Evolutionary conservation across 2,888 invertebrate genomes (phyloP), one percentile per base, ranked within the genome.

Genomic region (Lathronympha strigana): DNA sequence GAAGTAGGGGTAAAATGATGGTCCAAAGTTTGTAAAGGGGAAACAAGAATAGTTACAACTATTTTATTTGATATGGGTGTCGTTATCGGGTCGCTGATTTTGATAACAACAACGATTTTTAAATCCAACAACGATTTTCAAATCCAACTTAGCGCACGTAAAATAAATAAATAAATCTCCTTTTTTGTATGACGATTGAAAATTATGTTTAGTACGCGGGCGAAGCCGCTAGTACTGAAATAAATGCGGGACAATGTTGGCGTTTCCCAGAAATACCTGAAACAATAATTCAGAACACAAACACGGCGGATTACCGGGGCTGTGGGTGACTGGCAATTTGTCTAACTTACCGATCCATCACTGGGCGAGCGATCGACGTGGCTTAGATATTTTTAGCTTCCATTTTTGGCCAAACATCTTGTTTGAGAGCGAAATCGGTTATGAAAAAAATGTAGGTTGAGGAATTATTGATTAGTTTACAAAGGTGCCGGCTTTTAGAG

Each of bases 291-390:
- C 61, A 49, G 54, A 54, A 38, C 23, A 28, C 60, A 61, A 63
- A 57, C 63, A 43, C 58, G 53, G 61, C 33, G 64, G 60, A 64
- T 60, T 64, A 60, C 60, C 43, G 54, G 13, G 45, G 63, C 68
- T 68, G 72, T 45, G 58, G 63, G 71, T 68, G 72, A 72, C 69
- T 67, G 63, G 69, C 63, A 68, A 72, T 72, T 71, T 72, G 72
- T 69, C 69, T 67, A 67, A 64, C 68, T 61, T 67, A 66, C 61
- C 60, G 31, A 72, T 72, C 70, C 72, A 69, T 72, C 71, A 71
- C 68, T 40, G 58, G 50, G 66, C 67, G 55, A 66, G 69, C 69
- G 67, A 60, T 68, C 61, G 70, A 69, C 66, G 50, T 68, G 57
- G 67, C 67, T 67, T 66, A 68, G 69, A 57, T 70, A 67, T 67